phyloP scores from a whole-genome alignment of 1,140 invertebrate species.

The Brachionus rotundiformis region DNA sequence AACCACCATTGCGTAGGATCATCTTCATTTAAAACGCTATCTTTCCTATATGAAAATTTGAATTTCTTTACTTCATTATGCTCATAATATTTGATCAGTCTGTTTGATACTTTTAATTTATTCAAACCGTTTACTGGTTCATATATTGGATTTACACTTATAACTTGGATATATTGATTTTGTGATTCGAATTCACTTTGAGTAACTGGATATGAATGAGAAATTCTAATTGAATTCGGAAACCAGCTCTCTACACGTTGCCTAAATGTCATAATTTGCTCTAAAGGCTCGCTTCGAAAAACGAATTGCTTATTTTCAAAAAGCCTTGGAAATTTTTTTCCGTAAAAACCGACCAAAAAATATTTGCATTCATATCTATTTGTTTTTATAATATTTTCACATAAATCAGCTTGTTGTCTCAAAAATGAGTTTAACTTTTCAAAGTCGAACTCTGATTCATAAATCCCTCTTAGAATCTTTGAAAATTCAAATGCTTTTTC shows the following conservation, averaged over 20 bases:
- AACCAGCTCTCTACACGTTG: slow-evolving; percentile 46
- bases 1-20: slow-evolving; percentile 48
- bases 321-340: not conserved
- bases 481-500: slow-evolving; percentile 49
- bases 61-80: slow-evolving; percentile 43
- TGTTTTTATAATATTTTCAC: slow-evolving; percentile 34
- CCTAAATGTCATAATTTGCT: slow-evolving; percentile 51
- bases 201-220: slow-evolving; percentile 14
- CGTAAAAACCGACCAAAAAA: slow-evolving; percentile 48
- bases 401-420: slow-evolving; percentile 48
- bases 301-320: slow-evolving; percentile 45
- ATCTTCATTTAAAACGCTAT: slow-evolving; percentile 21
- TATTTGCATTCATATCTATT: slow-evolving; percentile 35
- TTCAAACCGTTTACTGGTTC: not conserved
- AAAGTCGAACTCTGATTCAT: slow-evolving; percentile 34
- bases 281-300: slow-evolving; percentile 35
- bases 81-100: slow-evolving; percentile 12
- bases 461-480: slow-evolving; percentile 18
- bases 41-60: slow-evolving; percentile 32
- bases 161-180: slow-evolving; percentile 40
- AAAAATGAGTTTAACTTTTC: slow-evolving; percentile 30
- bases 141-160: slow-evolving; percentile 33
- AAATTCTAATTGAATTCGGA: slow-evolving; percentile 24
- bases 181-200: not conserved
- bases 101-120: not conserved